Conservation (phyloP, 1,140 invertebrate genomes). For the Goniozus legneri region DNA sequence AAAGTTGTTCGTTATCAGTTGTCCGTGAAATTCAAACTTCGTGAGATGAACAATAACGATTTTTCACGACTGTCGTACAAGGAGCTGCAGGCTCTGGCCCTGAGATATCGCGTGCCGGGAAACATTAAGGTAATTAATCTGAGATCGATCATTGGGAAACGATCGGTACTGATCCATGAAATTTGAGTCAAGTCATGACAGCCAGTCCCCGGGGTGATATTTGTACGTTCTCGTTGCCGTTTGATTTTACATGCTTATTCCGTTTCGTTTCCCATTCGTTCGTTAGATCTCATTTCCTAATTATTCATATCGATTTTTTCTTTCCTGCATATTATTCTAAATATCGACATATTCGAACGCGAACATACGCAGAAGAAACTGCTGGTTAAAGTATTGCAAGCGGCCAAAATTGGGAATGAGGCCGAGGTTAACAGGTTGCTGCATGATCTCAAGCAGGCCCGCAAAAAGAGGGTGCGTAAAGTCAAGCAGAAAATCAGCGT, state of each 20-base stretch:
- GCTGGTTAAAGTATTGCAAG: conserved; percentile 34
- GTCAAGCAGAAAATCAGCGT: conserved; percentile 25
- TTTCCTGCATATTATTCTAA: conserved; percentile 4
- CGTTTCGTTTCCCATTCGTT: too few relatives aligned
- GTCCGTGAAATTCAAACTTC: too few relatives aligned
- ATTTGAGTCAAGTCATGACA: too few relatives aligned
- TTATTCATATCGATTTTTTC: not conserved
- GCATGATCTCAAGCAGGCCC: conserved; percentile 33
- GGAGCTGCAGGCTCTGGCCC: conserved; percentile 40
- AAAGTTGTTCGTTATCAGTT: too few relatives aligned
- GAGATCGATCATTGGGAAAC: too few relatives aligned
- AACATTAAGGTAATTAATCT: conserved; percentile 42
- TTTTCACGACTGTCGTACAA: conserved; percentile 39
- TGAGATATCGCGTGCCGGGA: conserved; percentile 35
- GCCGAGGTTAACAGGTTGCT: conserved; percentile 29
- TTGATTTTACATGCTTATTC: too few relatives aligned
- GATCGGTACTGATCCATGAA: too few relatives aligned
- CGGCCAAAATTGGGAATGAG: conserved; percentile 30
- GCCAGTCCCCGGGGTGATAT: too few relatives aligned
- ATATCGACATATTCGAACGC: conserved; percentile 1
- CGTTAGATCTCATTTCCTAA: too few relatives aligned
- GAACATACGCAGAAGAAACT: conserved; percentile 32
- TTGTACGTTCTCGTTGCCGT: too few relatives aligned
- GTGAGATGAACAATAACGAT: conserved; percentile 37
- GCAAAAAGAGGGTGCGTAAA: conserved; percentile 35